Percentiles rank a stretch among this genome's conserved stretches.
phyloP scores from a whole-genome alignment of 2,113 vertebrate species.

The Hemibagrus wyckioides region DNA sequence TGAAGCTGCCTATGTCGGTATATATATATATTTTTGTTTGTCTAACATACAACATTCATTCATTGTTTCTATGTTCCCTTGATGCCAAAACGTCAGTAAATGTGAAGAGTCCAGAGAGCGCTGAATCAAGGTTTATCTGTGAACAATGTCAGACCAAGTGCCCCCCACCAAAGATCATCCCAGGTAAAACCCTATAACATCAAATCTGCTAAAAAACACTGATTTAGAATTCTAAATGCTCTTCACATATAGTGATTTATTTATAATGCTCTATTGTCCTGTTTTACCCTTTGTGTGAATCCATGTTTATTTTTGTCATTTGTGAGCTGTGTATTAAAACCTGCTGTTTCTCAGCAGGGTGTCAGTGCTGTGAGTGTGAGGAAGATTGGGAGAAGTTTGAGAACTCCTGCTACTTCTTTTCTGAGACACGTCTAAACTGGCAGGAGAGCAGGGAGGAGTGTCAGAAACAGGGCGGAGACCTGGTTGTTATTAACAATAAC shows the following conservation, averaged over 20 bases:
- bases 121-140: neutral
- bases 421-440: constrained; percentile 62
- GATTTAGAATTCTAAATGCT: neutral
- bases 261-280: neutral
- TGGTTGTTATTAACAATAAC: constrained; percentile 63
- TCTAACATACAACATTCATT: neutral
- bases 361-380: constrained; percentile 44
- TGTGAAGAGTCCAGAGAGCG: neutral
- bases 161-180: too few species aligned
- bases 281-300: neutral
- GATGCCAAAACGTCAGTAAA: neutral
- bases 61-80: constrained; percentile 4
- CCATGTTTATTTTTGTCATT: neutral
- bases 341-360: constrained; percentile 19
- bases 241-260: neutral
- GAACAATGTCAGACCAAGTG: neutral
- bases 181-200: neutral
- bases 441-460: constrained; percentile 58
- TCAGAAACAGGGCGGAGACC: constrained; percentile 54
- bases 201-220: neutral
- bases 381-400: constrained; percentile 55
- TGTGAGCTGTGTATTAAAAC: neutral
- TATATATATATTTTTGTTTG: neutral
- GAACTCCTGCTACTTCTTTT: constrained; percentile 64
- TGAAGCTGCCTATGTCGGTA: neutral